These are phyloP conservation scores for Prunella strophiata DNA, from an alignment of 2,797 vertebrate species.

Conservation along the genomic window DNA sequence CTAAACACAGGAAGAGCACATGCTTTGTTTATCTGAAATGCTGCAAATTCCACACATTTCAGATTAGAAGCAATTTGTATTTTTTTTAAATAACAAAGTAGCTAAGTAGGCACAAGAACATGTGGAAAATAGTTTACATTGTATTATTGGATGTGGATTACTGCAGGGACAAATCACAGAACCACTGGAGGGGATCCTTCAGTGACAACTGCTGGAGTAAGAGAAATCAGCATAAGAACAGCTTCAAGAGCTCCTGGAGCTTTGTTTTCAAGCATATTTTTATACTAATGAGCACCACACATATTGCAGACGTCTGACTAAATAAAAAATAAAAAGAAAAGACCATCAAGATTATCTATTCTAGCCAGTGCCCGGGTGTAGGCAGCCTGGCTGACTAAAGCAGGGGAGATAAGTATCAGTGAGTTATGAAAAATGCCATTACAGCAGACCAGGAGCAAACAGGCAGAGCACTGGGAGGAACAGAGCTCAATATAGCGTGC, in stretches of 20 bases:
- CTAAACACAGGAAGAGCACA: not conserved
- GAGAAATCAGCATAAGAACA: not conserved
- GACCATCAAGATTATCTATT: not conserved
- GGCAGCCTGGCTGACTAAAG: conserved; percentile 24
- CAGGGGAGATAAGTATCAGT: conserved; percentile 67
- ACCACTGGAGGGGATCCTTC: not conserved
- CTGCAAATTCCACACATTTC: not conserved
- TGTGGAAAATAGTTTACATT: not conserved
- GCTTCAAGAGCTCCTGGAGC: not conserved
- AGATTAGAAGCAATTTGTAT: not conserved
- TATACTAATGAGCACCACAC: not conserved
- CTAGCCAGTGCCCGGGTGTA: not conserved
- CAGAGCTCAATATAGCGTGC: conserved; percentile 61
- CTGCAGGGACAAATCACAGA: not conserved
- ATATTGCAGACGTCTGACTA: conserved; percentile 1
- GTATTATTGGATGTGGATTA: not conserved
- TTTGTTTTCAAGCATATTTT: not conserved
- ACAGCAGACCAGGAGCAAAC: conserved; percentile 55
- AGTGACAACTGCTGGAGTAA: not conserved
- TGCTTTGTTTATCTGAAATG: not conserved
- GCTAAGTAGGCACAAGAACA: not conserved
- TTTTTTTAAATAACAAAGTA: not conserved
- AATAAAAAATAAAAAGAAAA: not conserved
- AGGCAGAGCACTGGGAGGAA: conserved; percentile 53
- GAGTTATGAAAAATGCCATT: conserved; percentile 70